Conservation (phyloP, 2,113 vertebrate genomes). For the Leuciscus idus region DNA sequence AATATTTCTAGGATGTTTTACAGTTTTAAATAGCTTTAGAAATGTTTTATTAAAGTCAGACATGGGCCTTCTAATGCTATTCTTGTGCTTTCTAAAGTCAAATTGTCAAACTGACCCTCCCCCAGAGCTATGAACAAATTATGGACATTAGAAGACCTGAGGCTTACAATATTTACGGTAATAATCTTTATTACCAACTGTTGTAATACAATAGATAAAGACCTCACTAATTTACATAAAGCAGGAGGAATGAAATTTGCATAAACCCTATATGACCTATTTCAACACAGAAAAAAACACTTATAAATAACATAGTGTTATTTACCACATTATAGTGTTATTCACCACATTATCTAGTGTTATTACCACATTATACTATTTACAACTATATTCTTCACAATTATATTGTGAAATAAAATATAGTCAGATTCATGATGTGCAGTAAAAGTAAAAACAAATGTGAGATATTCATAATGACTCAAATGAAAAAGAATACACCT, state of each 20-base stretch:
- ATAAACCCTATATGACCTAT: conserved; percentile 11
- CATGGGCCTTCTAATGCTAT: neutral
- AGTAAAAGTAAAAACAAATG: neutral
- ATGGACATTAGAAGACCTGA: conserved; percentile 1
- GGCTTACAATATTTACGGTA: neutral
- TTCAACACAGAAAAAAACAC: neutral
- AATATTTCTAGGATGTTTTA: neutral
- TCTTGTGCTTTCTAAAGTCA: neutral
- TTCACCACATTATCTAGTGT: no score
- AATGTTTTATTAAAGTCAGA: neutral
- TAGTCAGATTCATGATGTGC: neutral
- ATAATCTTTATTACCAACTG: neutral
- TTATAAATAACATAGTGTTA: neutral
- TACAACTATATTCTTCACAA: conserved; percentile 6
- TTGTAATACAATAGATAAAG: neutral
- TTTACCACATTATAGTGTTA: no score
- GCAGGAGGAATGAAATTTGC: neutral
- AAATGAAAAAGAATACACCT: neutral
- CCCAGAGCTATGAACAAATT: neutral
- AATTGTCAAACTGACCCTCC: neutral
- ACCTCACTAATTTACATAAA: neutral
- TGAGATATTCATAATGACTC: neutral
- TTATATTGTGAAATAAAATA: neutral
- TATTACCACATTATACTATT: no score
- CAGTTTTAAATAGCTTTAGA: neutral